Conservation (phyloP, 2,797 vertebrate genomes). For the Acipenser ruthenus region DNA sequence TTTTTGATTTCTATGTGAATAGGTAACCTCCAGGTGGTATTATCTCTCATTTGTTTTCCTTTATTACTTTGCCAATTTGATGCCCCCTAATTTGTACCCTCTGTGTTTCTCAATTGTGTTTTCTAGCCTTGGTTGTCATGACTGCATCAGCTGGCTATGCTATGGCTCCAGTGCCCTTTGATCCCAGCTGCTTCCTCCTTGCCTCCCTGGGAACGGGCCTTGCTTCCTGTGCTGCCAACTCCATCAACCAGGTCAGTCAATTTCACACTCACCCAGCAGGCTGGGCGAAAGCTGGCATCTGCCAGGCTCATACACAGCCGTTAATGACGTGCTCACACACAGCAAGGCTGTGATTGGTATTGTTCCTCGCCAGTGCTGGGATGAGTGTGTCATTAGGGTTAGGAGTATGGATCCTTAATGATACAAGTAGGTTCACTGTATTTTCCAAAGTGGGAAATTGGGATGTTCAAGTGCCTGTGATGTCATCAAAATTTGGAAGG, state of each 20-base stretch:
- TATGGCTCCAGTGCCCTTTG: slow-evolving; percentile 86
- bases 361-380: background rate
- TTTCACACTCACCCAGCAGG: slow-evolving; percentile 1
- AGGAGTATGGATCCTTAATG: no score
- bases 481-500: no score
- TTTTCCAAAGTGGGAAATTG: no score
- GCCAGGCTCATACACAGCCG: background rate
- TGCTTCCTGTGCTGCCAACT: slow-evolving; percentile 84
- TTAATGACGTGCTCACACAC: slow-evolving; percentile 3
- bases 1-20: no score
- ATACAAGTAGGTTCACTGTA: background rate
- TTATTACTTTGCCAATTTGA: background rate
- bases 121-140: slow-evolving; percentile 82
- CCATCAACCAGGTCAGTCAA: slow-evolving; percentile 85
- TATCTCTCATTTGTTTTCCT: background rate
- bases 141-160: slow-evolving; percentile 84
- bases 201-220: slow-evolving; percentile 81
- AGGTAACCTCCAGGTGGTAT: no score
- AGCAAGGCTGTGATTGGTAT: slow-evolving; percentile 10
- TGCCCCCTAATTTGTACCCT: background rate
- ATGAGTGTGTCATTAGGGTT: background rate
- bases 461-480: background rate
- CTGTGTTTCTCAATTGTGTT: background rate
- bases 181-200: slow-evolving; percentile 70
- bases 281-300: background rate